A percentile compares a stretch with the other conserved stretches of the same genome.
Evolutionary conservation across 53 echinoderm and acorn worm genomes (phyloP).

Genomic region (Echinarachnius parma): DNA sequence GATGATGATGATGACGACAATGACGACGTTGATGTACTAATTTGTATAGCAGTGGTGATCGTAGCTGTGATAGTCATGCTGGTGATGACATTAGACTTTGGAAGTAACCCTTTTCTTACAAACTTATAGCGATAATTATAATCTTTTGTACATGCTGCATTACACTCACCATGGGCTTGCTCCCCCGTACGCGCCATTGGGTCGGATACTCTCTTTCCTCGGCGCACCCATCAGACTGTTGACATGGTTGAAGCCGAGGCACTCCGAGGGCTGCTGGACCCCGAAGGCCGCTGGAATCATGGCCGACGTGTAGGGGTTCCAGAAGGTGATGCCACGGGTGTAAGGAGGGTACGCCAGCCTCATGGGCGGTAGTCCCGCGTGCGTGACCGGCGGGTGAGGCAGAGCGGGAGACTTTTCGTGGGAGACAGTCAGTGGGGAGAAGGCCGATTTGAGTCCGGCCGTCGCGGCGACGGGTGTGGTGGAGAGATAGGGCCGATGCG

Average conservation of each 20-base stretch:
- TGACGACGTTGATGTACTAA: too few species aligned
- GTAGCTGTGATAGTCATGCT: too few species aligned
- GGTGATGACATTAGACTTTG: too few species aligned
- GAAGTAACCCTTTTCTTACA: too few species aligned
- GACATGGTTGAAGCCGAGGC: too few species aligned
- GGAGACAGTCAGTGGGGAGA: constrained; percentile 81
- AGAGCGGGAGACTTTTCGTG: constrained; percentile 52
- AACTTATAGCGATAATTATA: too few species aligned
- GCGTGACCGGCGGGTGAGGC: constrained; percentile 58
- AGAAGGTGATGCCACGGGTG: constrained; percentile 84
- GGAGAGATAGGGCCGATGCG: constrained; percentile 87
- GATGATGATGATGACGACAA: too few species aligned
- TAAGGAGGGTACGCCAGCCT: constrained; percentile 91
- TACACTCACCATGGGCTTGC: constrained; percentile 45
- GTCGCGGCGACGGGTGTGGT: constrained; percentile 60
- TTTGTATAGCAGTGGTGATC: too few species aligned
- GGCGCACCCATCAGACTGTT: constrained; percentile 72
- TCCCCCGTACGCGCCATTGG: constrained; percentile 81
- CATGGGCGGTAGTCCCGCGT: constrained; percentile 70
- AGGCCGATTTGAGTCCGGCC: constrained; percentile 92
- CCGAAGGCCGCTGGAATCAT: constrained; percentile 94
- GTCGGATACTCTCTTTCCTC: constrained; percentile 56
- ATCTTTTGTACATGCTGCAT: too few species aligned
- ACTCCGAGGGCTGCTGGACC: constrained; percentile 75
- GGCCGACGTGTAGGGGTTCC: constrained; percentile 88